Evolutionary conservation across 2,113 vertebrate genomes (phyloP).

Genomic region (Clinocottus analis): DNA sequence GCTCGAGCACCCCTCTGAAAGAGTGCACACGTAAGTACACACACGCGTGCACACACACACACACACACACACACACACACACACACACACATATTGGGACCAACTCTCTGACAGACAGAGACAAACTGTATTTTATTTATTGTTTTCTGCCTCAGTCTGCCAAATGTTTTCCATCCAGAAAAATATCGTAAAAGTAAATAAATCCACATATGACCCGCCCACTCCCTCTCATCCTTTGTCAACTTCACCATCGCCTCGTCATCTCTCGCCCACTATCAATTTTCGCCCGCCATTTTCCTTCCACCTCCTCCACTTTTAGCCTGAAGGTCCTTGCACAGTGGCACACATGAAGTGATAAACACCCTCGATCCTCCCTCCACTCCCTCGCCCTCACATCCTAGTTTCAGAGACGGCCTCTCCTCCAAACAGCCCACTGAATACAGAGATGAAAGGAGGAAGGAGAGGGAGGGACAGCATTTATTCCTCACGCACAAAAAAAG

Average conservation of each 20-base stretch:
- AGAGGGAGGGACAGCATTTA: constrained; percentile 67
- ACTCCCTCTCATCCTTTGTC: constrained; percentile 14
- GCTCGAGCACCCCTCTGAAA: constrained; percentile 88
- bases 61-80: not conserved
- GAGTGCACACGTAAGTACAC: constrained; percentile 92
- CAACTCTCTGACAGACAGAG: constrained; percentile 10
- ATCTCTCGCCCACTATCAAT: constrained; percentile 32
- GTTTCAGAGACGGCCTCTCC: constrained; percentile 43
- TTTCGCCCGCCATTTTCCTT: constrained; percentile 4
- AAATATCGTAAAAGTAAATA: not conserved
- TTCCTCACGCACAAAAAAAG: constrained; percentile 61
- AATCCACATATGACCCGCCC: constrained; percentile 22
- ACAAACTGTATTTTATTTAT: not conserved
- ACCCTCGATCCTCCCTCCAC: constrained; percentile 11
- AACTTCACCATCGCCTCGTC: constrained; percentile 12
- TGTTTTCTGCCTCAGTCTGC: no score
- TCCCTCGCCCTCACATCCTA: constrained; percentile 28
- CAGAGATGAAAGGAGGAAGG: constrained; percentile 64
- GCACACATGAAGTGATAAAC: constrained; percentile 48
- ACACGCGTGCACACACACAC: constrained; percentile 1
- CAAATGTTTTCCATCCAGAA: not conserved
- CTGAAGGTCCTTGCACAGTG: constrained; percentile 42
- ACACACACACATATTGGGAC: not conserved
- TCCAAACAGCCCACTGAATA: constrained; percentile 46
- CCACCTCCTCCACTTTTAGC: constrained; percentile 34